A percentile compares a stretch with the other conserved stretches of the same genome.
phyloP scores from a whole-genome alignment of 2,888 invertebrate genomes.

The Caenorhabditis sp. region DNA sequence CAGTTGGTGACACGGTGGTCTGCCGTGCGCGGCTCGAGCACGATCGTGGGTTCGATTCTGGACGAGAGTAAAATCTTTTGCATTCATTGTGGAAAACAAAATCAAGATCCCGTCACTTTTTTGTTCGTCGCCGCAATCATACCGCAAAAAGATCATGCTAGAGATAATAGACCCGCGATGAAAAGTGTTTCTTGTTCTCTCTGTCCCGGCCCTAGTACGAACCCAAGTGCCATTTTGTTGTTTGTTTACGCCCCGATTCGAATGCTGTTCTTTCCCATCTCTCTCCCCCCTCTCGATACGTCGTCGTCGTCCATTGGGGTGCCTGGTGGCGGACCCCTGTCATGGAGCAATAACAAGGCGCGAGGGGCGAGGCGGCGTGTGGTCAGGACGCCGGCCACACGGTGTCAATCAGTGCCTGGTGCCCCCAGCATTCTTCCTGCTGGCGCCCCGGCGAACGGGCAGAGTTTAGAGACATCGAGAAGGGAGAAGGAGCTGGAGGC shows the following conservation, averaged over 20 bases:
- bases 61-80: too few relatives aligned
- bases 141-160: constrained; percentile 40
- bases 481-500: constrained; percentile 39
- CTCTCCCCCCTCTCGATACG: constrained; percentile 15
- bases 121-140: constrained; percentile 4
- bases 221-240: constrained; percentile 59
- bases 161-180: constrained; percentile 9
- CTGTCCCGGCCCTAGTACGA: constrained; percentile 52
- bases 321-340: constrained; percentile 50
- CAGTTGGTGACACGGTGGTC: too few relatives aligned
- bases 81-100: too few relatives aligned
- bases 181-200: constrained; percentile 41
- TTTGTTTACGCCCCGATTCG: constrained; percentile 55
- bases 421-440: constrained; percentile 54
- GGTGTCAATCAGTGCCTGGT: constrained; percentile 66
- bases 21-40: too few relatives aligned
- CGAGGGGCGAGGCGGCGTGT: constrained; percentile 34
- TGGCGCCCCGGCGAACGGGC: constrained; percentile 51
- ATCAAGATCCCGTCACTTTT: background rate
- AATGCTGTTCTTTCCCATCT: constrained; percentile 51
- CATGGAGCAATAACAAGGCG: constrained; percentile 45
- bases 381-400: constrained; percentile 48
- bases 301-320: constrained; percentile 54
- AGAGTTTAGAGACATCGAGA: constrained; percentile 29
- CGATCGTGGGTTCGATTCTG: background rate